phyloP scores from a whole-genome alignment of 1,140 invertebrate species.

The Heliconius congener region DNA sequence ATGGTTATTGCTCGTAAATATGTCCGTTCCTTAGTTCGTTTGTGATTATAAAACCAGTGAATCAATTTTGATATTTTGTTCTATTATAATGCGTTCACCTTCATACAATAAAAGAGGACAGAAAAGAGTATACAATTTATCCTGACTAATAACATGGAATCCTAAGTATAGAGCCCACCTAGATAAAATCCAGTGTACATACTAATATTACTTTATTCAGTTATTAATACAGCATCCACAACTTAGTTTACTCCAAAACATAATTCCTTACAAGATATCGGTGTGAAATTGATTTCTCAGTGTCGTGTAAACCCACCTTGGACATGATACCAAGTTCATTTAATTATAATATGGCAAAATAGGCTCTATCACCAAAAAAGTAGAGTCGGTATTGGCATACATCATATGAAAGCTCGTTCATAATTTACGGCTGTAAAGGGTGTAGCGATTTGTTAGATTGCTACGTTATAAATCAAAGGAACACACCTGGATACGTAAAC shows the following conservation, averaged over 20 bases:
- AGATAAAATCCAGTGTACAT: no score
- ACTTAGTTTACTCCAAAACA: background rate
- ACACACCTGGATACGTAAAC: slow-evolving; percentile 39
- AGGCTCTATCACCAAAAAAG: background rate
- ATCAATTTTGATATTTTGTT: no score
- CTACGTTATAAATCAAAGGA: slow-evolving; percentile 35
- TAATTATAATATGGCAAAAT: slow-evolving; percentile 2
- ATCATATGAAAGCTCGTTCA: slow-evolving; percentile 12
- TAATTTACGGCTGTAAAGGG: slow-evolving; percentile 35
- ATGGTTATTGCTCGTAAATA: no score
- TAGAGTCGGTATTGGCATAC: slow-evolving; percentile 8
- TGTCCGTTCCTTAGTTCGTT: no score
- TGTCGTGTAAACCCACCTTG: slow-evolving; percentile 24
- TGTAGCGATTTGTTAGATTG: slow-evolving; percentile 36
- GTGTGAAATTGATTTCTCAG: slow-evolving; percentile 31
- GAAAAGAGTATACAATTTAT: no score
- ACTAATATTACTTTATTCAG: no score
- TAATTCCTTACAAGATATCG: slow-evolving; percentile 19
- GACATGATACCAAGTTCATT: slow-evolving; percentile 21
- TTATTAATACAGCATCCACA: background rate
- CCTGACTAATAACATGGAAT: no score
- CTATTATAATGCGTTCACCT: no score
- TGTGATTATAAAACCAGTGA: no score
- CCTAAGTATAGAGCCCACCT: no score
- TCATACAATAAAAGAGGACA: no score